A percentile compares a stretch with the other conserved stretches of the same genome.
phyloP scores from a whole-genome alignment of 2,888 invertebrate genomes.

The Conops quadrifasciatus region DNA sequence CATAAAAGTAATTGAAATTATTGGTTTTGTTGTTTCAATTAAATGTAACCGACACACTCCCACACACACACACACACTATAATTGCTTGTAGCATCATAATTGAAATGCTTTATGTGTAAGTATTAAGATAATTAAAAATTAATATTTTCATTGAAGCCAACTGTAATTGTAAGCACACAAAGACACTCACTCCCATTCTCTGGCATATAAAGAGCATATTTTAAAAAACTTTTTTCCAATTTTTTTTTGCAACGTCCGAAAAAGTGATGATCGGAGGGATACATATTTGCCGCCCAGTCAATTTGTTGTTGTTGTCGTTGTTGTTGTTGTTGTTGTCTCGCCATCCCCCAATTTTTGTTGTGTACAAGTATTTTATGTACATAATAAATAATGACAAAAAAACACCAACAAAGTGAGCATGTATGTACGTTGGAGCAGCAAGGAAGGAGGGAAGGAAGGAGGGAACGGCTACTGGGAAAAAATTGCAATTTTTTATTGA shows the following conservation, averaged over 20 bases:
- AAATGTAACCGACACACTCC: not conserved
- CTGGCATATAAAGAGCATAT: no score
- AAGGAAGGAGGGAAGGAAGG: no score
- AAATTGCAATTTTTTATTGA: not conserved
- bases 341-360: not conserved
- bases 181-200: conserved; percentile 14
- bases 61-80: not conserved
- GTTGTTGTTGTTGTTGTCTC: not conserved
- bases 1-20: not conserved
- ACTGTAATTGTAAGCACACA: conserved; percentile 13
- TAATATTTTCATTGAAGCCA: conserved; percentile 23
- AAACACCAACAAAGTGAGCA: no score
- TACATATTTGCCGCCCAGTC: no score
- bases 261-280: no score
- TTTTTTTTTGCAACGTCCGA: conserved; percentile 2
- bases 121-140: conserved; percentile 26
- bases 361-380: not conserved
- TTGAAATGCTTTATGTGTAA: conserved; percentile 1
- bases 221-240: not conserved
- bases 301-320: not conserved
- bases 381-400: no score
- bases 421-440: no score
- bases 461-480: no score
- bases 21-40: not conserved
- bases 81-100: not conserved